These are phyloP conservation scores for Xestobium rufovillosum DNA, from an alignment of 2,888 invertebrate species.

Conservation along the genomic window DNA sequence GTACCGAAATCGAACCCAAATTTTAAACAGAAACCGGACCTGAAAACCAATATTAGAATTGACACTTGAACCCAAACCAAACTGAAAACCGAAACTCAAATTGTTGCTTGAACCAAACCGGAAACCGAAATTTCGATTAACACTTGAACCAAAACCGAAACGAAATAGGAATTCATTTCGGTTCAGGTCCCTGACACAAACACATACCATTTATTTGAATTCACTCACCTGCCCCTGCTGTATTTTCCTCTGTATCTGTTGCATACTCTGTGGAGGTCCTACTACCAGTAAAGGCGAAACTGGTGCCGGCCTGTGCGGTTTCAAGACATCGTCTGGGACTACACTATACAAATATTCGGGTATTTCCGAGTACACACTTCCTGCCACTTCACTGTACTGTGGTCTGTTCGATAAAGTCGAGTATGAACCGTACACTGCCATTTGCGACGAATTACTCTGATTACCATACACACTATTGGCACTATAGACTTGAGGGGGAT, in stretches of 20 bases:
- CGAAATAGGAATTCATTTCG: too few species aligned
- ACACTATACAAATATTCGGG: conserved; percentile 40
- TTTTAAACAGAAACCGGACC: too few species aligned
- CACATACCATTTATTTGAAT: too few species aligned
- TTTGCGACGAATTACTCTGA: too few species aligned
- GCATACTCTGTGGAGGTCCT: conserved; percentile 40
- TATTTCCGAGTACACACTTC: conserved; percentile 38
- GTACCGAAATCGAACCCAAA: too few species aligned
- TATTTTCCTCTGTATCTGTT: conserved; percentile 41
- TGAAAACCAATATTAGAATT: too few species aligned
- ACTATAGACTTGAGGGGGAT: background rate
- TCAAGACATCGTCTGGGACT: conserved; percentile 35
- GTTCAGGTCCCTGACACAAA: too few species aligned
- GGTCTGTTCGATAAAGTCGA: conserved; percentile 25
- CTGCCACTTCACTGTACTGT: conserved; percentile 31
- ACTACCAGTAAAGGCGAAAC: conserved; percentile 34
- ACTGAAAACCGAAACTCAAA: too few species aligned
- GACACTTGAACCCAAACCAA: too few species aligned
- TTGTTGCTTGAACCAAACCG: too few species aligned
- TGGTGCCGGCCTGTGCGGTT: conserved; percentile 42
- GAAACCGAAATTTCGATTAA: too few species aligned
- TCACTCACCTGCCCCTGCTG: conserved; percentile 39
- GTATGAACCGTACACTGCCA: conserved; percentile 20
- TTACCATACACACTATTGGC: background rate
- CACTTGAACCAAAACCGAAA: too few species aligned